Evolutionary conservation across 2,888 invertebrate genomes (phyloP), one percentile per base, ranked within the genome.

Genomic region (Coremacera marginata): DNA sequence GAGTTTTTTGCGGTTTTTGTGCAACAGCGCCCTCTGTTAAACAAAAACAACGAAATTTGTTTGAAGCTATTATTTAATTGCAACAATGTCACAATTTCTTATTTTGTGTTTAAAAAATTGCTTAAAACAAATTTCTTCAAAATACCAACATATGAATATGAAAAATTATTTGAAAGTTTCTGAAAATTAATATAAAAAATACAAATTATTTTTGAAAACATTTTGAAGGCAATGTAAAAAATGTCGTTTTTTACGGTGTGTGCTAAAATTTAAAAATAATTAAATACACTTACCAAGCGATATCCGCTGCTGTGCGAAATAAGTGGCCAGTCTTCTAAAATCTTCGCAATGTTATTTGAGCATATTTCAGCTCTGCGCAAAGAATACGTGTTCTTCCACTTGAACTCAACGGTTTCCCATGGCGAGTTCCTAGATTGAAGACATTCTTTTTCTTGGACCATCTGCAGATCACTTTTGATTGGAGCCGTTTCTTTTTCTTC

Each of bases 321-420:
- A 63, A 76, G 37, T 71, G 76, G 76, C 76, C 70, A 76, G n/a
- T 76, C 76, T 27, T 34, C 49, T 14, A 76, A 62, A 31, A 76
- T 63, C n/a, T 19, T 37, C 16, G 63, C 19, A 31, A 71, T 34
- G 25, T 60, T 51, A 63, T 70, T 49, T 27, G 11, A 52, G 8
- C 51, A 31, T 49, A 71, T 65, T n/a, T 76, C 76, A 63, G 52
- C 34, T 11, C 71, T 62, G 37, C 76, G 70, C 49, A 71, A 49
- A 49, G 62, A 14, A 70, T 60, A 71, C 62, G 52, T 16, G 31
- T 22, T 25, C 14, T 62, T 62, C 76, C 76, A 71, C 31, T 76
- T 76, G 25, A 71, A 16, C 71, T 70, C 71, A 25, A 76, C 76
- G 11, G 55, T 55, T 34, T 70, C 70, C 75, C 75, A 76, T 16